Conservation (phyloP, 2,888 invertebrate species). For the Habrosyne pyritoides region DNA sequence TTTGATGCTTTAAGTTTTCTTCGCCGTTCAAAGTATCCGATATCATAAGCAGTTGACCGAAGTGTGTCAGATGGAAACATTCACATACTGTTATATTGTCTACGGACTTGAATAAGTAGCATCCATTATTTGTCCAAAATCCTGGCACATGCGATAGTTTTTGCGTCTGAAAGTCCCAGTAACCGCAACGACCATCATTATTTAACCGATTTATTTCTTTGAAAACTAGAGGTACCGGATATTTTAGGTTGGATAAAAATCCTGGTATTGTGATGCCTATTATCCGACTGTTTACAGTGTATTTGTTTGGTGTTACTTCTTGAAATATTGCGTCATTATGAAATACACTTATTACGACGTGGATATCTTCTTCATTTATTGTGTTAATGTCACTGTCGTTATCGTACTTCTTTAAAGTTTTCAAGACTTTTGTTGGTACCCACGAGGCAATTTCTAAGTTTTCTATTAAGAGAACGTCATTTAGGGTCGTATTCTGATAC, state of each 20-base stretch:
- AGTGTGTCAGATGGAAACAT: conserved; percentile 85
- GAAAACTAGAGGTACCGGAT: conserved; percentile 81
- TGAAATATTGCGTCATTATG: conserved; percentile 82
- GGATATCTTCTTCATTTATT: conserved; percentile 40
- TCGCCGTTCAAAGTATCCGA: conserved; percentile 26
- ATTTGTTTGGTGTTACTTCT: conserved; percentile 54
- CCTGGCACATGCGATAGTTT: conserved; percentile 48
- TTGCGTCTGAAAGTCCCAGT: conserved; percentile 80
- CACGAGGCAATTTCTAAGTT: conserved; percentile 82
- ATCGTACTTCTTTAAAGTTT: conserved; percentile 52
- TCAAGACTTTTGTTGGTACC: conserved; percentile 70
- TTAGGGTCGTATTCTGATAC: conserved; percentile 69
- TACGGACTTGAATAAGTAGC: conserved; percentile 58
- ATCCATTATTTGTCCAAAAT: conserved; percentile 83
- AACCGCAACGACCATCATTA: conserved; percentile 72
- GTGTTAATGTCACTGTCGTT: conserved; percentile 34
- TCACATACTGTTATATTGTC: conserved; percentile 64
- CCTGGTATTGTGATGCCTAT: conserved; percentile 85
- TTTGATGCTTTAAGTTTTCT: conserved; percentile 28
- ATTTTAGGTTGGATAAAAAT: conserved; percentile 78
- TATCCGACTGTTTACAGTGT: conserved; percentile 74
- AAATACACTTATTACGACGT: conserved; percentile 79
- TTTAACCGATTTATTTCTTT: conserved; percentile 42
- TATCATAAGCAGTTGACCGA: conserved; percentile 81
- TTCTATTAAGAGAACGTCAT: conserved; percentile 70